Conservation (phyloP, 2,797 vertebrate species). For the Eulemur coronatus region DNA sequence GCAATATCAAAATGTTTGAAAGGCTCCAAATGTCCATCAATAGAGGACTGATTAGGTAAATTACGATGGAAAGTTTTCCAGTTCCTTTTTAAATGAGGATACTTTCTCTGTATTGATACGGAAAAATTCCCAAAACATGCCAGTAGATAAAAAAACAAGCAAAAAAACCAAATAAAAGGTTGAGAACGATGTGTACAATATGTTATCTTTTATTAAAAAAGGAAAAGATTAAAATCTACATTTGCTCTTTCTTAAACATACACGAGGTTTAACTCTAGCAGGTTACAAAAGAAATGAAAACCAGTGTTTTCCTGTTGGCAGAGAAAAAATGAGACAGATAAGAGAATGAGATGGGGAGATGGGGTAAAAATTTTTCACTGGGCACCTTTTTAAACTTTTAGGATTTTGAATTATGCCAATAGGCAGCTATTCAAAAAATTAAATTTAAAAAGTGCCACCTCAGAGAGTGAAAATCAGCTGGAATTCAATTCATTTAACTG, state of each 20-base stretch:
- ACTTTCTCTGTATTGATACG: neutral
- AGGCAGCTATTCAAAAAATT: neutral
- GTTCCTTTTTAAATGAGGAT: neutral
- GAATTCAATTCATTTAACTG: neutral
- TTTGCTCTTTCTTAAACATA: slow-evolving; percentile 35
- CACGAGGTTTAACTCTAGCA: neutral
- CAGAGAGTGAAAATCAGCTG: neutral
- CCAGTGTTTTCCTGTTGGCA: neutral
- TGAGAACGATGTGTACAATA: neutral
- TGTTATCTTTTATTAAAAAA: neutral
- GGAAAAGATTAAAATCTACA: neutral
- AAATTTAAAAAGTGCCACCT: neutral
- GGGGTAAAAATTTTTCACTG: neutral
- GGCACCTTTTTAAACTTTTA: neutral
- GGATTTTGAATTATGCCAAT: neutral
- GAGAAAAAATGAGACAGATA: neutral
- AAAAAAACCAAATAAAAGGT: neutral
- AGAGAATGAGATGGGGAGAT: neutral
- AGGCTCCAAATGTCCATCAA: neutral
- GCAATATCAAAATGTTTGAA: neutral
- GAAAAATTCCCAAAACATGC: neutral
- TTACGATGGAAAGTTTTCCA: neutral
- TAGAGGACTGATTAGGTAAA: neutral
- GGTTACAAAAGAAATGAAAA: neutral
- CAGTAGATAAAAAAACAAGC: neutral